Evolutionary conservation across 2,888 invertebrate species (phyloP), one percentile per base, ranked within the genome.

Genomic region (Agrypnus murinus): DNA sequence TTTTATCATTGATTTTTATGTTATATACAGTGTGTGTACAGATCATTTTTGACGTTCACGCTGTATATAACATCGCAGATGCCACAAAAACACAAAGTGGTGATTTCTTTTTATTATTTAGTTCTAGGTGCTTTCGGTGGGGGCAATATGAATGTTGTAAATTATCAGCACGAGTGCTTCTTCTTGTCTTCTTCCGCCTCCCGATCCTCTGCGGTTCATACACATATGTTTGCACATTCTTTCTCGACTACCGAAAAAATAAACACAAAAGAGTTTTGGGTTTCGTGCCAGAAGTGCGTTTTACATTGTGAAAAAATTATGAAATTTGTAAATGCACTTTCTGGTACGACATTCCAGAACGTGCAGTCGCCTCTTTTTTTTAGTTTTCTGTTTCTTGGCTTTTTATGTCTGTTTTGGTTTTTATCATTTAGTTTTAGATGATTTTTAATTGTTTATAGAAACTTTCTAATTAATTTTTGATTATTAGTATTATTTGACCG

Each of bases 261-360:
- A n/a, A n/a, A 25, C 25, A 25, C 2, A 25, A 25, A 25, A 25
- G 5, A 68, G 71, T 72, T 68, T 45, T 92, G 93, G 95, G 92
- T 93, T 93, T 91, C 95, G 96, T 97, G 94, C 95, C 97, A 97
- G 97, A 93, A 92, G 95, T 95, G 97, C 95, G 95, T 97, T 96
- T 12, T 97, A 95, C 96, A 96, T 87, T 86, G 88, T n/a, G 87
- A 86, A 83, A 83, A 60, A 76, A 68, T 76, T 78, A 76, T 77
- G 81, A 82, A 83, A 79, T 82, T 92, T 97, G 97, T 97, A 97
- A 97, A 97, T 97, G 97, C 97, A 97, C 97, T 96, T 96, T 97
- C 96, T 97, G 96, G 97, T 97, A 97, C 97, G 96, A 95, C 95
- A 95, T 93, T 91, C 94, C 92, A 90, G 89, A 87, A 88, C 87